These are phyloP conservation scores for Porites cylindrica DNA, from an alignment of 92 coral and sea anemone genomes.

Conservation along the genomic window DNA sequence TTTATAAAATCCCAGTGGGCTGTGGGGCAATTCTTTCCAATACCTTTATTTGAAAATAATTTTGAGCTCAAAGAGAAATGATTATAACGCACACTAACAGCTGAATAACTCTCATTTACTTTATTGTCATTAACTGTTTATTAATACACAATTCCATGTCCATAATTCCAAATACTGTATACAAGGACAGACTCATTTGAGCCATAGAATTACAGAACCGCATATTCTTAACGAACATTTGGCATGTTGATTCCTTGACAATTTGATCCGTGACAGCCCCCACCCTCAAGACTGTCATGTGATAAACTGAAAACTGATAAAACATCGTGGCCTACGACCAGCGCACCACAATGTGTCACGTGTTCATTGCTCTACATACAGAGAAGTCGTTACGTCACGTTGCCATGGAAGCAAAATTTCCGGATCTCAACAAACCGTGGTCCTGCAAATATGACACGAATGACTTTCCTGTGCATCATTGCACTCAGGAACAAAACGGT, in stretches of 20 bases:
- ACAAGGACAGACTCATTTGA: not conserved
- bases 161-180: not conserved
- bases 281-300: not conserved
- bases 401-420: too few relatives aligned
- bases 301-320: not conserved
- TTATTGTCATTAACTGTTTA: not conserved
- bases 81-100: not conserved
- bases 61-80: not conserved
- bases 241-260: not conserved
- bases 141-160: not conserved
- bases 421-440: too few relatives aligned
- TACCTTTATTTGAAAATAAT: not conserved
- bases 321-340: constrained; percentile 26
- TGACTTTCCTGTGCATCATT: too few relatives aligned
- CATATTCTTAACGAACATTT: not conserved
- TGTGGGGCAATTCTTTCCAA: too few relatives aligned
- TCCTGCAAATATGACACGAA: too few relatives aligned
- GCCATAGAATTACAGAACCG: constrained; percentile 1
- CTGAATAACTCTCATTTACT: not conserved
- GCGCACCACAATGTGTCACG: constrained; percentile 26
- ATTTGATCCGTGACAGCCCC: not conserved
- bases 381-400: not conserved
- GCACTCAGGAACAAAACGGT: not conserved
- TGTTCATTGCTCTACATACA: not conserved
- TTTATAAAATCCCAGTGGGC: too few relatives aligned